Conservation (phyloP, 2,113 vertebrate genomes). For the Hiodon tergisus region DNA sequence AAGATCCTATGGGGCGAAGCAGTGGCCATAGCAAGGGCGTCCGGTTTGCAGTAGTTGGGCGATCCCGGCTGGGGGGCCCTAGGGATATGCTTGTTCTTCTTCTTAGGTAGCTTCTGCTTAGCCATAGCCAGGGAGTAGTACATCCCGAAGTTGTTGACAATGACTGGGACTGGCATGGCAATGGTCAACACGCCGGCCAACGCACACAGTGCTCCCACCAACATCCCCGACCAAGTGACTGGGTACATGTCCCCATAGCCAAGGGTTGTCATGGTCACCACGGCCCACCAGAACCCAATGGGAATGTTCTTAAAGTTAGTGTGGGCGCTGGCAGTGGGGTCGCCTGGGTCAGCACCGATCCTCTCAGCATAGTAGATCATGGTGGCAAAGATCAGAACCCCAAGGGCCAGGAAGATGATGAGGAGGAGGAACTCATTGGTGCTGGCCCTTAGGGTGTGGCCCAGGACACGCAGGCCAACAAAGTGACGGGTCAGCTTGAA, state of each 20-base stretch:
- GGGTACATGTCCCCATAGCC: slow-evolving; percentile 97
- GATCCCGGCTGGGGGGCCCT: slow-evolving; percentile 85
- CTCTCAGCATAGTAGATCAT: slow-evolving; percentile 96
- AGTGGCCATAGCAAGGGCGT: slow-evolving; percentile 70
- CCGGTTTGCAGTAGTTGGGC: slow-evolving; percentile 86
- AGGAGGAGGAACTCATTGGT: slow-evolving; percentile 94
- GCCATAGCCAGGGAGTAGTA: slow-evolving; percentile 96
- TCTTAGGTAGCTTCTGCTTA: slow-evolving; percentile 94
- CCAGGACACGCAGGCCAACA: slow-evolving; percentile 82
- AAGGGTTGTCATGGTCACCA: slow-evolving; percentile 92
- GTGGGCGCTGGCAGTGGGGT: slow-evolving; percentile 80
- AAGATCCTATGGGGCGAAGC: slow-evolving; percentile 72
- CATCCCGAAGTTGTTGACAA: slow-evolving; percentile 97
- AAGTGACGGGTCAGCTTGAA: slow-evolving; percentile 94
- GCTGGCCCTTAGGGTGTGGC: slow-evolving; percentile 86
- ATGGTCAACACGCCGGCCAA: slow-evolving; percentile 93
- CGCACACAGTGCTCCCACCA: slow-evolving; percentile 88
- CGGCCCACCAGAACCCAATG: slow-evolving; percentile 96
- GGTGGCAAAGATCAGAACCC: slow-evolving; percentile 91
- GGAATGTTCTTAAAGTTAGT: slow-evolving; percentile 95
- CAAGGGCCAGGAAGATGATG: slow-evolving; percentile 90
- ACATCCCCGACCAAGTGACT: slow-evolving; percentile 92
- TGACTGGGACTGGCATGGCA: slow-evolving; percentile 95
- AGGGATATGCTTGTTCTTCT: slow-evolving; percentile 93
- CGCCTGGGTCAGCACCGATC: slow-evolving; percentile 80